These are phyloP conservation scores for Tetranychus piercei DNA, from an alignment of 2,888 invertebrate species.

Conservation along the genomic window DNA sequence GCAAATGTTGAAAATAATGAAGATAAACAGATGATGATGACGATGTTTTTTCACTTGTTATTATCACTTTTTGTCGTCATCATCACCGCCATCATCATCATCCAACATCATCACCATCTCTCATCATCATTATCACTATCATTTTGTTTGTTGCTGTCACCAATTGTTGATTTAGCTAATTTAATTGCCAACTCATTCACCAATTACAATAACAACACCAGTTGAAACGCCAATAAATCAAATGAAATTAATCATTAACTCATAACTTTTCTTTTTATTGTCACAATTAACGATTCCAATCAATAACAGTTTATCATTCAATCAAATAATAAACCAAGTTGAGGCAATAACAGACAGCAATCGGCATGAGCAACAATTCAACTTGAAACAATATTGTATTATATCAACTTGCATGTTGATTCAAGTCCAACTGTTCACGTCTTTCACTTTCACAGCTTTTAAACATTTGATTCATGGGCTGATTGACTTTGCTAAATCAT, in stretches of 20 bases:
- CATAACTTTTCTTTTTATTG: no score
- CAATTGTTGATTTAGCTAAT: constrained; percentile 1
- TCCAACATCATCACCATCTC: background rate
- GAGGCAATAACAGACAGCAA: no score
- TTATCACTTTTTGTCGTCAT: background rate
- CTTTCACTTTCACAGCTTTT: no score
- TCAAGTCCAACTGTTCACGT: no score
- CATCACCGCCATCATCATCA: background rate
- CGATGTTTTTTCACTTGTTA: background rate
- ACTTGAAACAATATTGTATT: no score
- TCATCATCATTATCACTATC: background rate
- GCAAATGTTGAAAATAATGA: background rate
- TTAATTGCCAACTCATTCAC: background rate
- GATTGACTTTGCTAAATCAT: no score
- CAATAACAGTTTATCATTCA: no score
- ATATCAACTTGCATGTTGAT: no score
- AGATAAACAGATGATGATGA: background rate
- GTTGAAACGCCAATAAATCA: background rate
- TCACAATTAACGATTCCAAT: no score
- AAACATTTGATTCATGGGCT: no score
- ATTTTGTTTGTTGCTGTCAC: background rate
- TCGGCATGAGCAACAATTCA: no score
- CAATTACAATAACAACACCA: background rate
- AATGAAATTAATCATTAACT: background rate
- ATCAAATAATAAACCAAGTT: no score